phyloP scores from a whole-genome alignment of 2,797 vertebrate genomes.

The Pampus argenteus region DNA sequence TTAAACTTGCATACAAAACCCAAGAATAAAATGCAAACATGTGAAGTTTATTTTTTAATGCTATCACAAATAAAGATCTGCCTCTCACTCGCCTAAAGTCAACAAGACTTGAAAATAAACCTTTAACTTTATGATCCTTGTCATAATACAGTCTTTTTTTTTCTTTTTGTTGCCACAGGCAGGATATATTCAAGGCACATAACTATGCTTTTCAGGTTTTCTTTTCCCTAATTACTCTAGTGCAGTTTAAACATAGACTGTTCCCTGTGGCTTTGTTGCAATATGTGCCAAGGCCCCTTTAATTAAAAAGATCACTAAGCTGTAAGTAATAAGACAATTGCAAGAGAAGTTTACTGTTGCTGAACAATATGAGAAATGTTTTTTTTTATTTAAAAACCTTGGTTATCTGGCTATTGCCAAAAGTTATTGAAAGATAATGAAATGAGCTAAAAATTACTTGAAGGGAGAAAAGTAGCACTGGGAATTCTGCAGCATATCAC shows the following conservation, averaged over 20 bases:
- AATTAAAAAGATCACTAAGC: constrained; percentile 17
- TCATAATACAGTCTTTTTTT: not conserved
- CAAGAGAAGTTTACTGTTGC: not conserved
- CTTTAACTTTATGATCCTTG: not conserved
- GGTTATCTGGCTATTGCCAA: not conserved
- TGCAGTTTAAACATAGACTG: constrained; percentile 30
- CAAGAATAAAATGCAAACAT: constrained; percentile 29
- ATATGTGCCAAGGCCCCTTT: constrained; percentile 14
- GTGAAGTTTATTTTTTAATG: constrained; percentile 37
- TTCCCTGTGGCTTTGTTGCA: constrained; percentile 14
- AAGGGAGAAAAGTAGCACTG: not conserved
- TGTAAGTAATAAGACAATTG: constrained; percentile 3
- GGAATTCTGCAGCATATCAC: not conserved
- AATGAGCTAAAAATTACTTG: not conserved
- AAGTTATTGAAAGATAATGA: not conserved
- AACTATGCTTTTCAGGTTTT: constrained; percentile 19
- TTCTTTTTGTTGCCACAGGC: not conserved
- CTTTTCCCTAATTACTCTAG: constrained; percentile 10
- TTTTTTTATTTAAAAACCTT: constrained; percentile 6
- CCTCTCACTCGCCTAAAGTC: not conserved
- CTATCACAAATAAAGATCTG: constrained; percentile 9
- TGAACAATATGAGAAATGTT: constrained; percentile 4
- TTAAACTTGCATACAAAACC: constrained; percentile 20
- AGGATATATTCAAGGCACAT: constrained; percentile 4
- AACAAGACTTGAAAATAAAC: constrained; percentile 13